Evolutionary conservation across 2,113 vertebrate species (phyloP).

Genomic region (Ciconia maguari): DNA sequence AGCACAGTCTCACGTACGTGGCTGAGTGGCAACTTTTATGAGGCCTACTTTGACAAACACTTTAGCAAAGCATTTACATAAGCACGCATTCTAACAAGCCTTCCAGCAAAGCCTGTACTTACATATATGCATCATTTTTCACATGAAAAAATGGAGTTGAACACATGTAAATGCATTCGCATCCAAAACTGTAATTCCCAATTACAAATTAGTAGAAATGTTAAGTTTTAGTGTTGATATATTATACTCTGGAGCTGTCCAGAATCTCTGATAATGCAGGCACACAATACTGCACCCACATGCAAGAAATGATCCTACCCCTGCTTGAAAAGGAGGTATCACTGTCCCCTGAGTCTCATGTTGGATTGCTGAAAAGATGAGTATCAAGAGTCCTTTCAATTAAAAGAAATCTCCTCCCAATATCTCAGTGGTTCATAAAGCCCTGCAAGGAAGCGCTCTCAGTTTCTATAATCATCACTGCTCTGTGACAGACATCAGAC

Average conservation of each 20-base stretch:
- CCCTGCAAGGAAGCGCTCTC: background rate
- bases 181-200: background rate
- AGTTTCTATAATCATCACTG: background rate
- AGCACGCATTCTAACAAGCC: background rate
- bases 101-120: background rate
- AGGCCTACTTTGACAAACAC: background rate
- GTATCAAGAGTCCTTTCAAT: background rate
- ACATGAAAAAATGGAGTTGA: background rate
- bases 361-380: background rate
- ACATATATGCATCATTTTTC: background rate
- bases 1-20: background rate
- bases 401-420: background rate
- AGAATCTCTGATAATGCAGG: background rate
- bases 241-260: background rate
- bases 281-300: background rate
- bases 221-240: background rate
- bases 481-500: background rate
- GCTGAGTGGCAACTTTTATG: background rate
- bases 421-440: background rate
- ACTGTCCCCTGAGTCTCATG: rapidly evolving
- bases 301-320: background rate
- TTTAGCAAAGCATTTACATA: background rate
- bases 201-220: background rate
- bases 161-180: background rate
- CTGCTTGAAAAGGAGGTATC: background rate